These are phyloP conservation scores for Petrolisthes cinctipes DNA, from an alignment of 2,888 invertebrate genomes.

Conservation along the genomic window DNA sequence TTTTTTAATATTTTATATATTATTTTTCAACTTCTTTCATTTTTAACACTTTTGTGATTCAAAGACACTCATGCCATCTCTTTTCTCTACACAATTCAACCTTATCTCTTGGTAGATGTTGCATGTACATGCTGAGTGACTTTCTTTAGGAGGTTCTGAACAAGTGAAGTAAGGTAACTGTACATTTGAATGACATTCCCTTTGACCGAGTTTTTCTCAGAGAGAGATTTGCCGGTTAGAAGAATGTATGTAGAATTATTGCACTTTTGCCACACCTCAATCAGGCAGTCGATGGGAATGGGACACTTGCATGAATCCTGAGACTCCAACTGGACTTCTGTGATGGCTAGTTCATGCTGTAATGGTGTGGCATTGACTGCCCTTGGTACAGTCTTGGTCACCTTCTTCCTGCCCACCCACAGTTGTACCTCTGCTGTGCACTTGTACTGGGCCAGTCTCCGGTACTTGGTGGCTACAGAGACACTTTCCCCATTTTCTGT, in stretches of 20 bases:
- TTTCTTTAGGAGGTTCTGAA: slow-evolving; percentile 28
- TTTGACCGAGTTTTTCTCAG: slow-evolving; percentile 10
- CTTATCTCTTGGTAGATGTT: slow-evolving; percentile 3
- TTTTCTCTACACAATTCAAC: too few species aligned
- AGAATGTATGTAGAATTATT: slow-evolving; percentile 27
- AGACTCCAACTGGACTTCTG: slow-evolving; percentile 32
- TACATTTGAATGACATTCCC: slow-evolving; percentile 29
- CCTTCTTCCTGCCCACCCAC: slow-evolving; percentile 48
- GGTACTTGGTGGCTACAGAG: slow-evolving; percentile 11
- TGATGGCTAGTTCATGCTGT: slow-evolving; percentile 44
- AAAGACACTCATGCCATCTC: too few species aligned
- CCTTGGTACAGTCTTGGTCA: slow-evolving; percentile 32
- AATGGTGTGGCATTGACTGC: slow-evolving; percentile 29
- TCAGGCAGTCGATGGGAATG: slow-evolving; percentile 4
- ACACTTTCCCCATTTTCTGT: slow-evolving; percentile 35
- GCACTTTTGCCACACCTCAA: slow-evolving; percentile 49
- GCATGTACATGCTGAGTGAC: slow-evolving; percentile 18
- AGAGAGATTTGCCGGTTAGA: slow-evolving; percentile 36
- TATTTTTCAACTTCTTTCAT: too few species aligned
- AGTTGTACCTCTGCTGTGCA: slow-evolving; percentile 26
- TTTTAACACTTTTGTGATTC: too few species aligned
- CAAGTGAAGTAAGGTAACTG: slow-evolving; percentile 29
- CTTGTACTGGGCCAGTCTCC: slow-evolving; percentile 20
- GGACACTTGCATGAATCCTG: background rate
- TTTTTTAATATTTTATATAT: too few species aligned